Evolutionary conservation across 2,797 vertebrate species (phyloP), one percentile per base, ranked within the genome.

Genomic region (Sternarchorhynchus goeldii): DNA sequence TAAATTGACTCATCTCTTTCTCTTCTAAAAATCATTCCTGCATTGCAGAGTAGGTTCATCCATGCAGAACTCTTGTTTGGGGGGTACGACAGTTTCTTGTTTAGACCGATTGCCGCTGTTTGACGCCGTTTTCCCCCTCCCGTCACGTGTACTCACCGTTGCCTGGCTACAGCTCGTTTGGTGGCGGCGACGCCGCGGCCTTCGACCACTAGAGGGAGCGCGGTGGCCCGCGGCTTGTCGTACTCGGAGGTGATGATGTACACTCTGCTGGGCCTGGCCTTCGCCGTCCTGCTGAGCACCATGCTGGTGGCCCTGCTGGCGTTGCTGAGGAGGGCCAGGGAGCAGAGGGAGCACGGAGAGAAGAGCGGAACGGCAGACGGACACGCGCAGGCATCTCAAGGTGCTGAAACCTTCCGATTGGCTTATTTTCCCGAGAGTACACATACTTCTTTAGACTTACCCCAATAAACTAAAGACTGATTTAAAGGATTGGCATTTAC

Each of bases 241-340:
- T 82, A 85, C 45, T 53, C 87, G 1, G 69, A 73, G 0, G 10
- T 86, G n/a, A n/a, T 90, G 41, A 66, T 91, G 29, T 91, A 90
- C 83, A 80, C 86, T 7, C 78, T 92, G 41, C 80, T 92, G 78
- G 89, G 84, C 1, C 31, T 92, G n/a, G 88, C 87, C 76, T 17
- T 85, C 17, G 36, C 74, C 2, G 75, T 92, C 75, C 82, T 92
- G 62, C n/a, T 92, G 39, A 84, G 80, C 3, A 87, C 87, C 50
- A 32, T 93, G 45, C 77, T 56, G 57, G 57, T 91, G 2, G 87
- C 91, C 3, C 14, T 91, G 18, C 76, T 81, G 4, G 75, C 89
- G 45, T 82, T 91, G 53, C 64, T 90, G 39, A 83, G 66, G 62
- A 69, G 65, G 41, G 0, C 64, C 53, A 86, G 36, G 58, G 79